Base-by-base conservation (phyloP, 1,140 invertebrate species). In the Drosophila nasuta region DNA sequence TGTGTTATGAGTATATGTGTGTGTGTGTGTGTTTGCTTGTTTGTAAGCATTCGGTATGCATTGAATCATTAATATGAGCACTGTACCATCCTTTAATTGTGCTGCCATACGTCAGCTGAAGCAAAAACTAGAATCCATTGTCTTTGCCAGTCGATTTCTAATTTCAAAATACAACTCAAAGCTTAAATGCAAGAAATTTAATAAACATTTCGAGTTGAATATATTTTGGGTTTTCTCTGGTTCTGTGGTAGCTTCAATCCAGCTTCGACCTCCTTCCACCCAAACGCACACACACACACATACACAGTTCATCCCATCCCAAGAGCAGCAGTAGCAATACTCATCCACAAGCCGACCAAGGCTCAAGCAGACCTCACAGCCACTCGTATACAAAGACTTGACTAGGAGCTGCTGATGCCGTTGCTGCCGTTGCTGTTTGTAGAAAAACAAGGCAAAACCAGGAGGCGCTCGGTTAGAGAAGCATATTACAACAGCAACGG, bases 171-270 rank as follows among this genome's bases (percentile, higher is more conserved):
- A 73, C 71, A 87, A 68, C 72, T 71, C 62, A 60, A 51, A 79
- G 83, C 85, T 88, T 88, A 88, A 88, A 88, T 88, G 83, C 83
- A 68, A 88, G 85, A 88, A 88, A 88, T 88, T 88, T 88, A 88
- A 88, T 88, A 88, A 83, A 89, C 80, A 88, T 88, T 88, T 88
- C 80, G 75, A 78, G 81, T 75, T 49, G 80, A 83, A 88, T 83
- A 88, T 62, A 71, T 87, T 87, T 87, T 88, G 25, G 83, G 68
- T 43, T 69, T 75, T 45, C 72, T 74, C 67, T 68, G 52, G 10
- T 11, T 35, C 30, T 46, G n/a, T 15, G n/a, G 30, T 20, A 58
- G 60, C 60, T 45, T 8, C 41, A 17, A 8, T 25, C 28, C 25
- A 11, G 15, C 75, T 45, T 20, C 64, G 33, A 8, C 35, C 45